Conservation (phyloP, 2,888 invertebrate species). For the Argynnis bischoffii region DNA sequence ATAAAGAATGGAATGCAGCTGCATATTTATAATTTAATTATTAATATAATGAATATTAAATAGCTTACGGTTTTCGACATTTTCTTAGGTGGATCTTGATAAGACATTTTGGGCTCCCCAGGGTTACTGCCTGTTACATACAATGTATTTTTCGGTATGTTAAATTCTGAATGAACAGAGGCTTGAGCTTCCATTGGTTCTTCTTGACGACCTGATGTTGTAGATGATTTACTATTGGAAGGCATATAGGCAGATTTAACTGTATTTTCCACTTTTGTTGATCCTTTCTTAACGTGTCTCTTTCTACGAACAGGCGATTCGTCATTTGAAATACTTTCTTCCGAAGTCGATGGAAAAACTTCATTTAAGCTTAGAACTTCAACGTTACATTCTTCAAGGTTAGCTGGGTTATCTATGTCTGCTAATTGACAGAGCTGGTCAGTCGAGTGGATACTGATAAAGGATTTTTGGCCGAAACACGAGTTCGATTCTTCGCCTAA, state of each 20-base stretch:
- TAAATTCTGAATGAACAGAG: slow-evolving; percentile 68
- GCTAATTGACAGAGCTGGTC: slow-evolving; percentile 72
- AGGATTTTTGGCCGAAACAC: slow-evolving; percentile 69
- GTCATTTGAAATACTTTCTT: slow-evolving; percentile 73
- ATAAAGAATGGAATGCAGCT: too few relatives aligned
- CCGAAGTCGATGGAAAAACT: slow-evolving; percentile 76
- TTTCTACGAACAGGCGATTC: slow-evolving; percentile 58
- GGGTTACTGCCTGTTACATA: slow-evolving; percentile 76
- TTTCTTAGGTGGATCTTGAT: slow-evolving; percentile 73
- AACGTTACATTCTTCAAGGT: slow-evolving; percentile 70
- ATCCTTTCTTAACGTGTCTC: slow-evolving; percentile 51
- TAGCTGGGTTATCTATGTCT: slow-evolving; percentile 54
- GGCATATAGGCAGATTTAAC: slow-evolving; percentile 62
- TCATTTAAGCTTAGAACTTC: slow-evolving; percentile 74
- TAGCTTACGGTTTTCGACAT: slow-evolving; percentile 70
- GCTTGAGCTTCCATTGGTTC: slow-evolving; percentile 58
- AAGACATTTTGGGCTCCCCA: slow-evolving; percentile 76
- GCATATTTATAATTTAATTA: too few relatives aligned
- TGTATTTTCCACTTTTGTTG: slow-evolving; percentile 50
- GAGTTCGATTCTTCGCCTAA: slow-evolving; percentile 50
- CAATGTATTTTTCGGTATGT: slow-evolving; percentile 74
- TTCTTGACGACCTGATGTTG: slow-evolving; percentile 60
- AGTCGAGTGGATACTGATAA: slow-evolving; percentile 77
- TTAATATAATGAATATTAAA: too few relatives aligned
- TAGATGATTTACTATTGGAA: slow-evolving; percentile 72